Conservation (phyloP, 1,140 invertebrate species). For the Sinonovacula constricta region DNA sequence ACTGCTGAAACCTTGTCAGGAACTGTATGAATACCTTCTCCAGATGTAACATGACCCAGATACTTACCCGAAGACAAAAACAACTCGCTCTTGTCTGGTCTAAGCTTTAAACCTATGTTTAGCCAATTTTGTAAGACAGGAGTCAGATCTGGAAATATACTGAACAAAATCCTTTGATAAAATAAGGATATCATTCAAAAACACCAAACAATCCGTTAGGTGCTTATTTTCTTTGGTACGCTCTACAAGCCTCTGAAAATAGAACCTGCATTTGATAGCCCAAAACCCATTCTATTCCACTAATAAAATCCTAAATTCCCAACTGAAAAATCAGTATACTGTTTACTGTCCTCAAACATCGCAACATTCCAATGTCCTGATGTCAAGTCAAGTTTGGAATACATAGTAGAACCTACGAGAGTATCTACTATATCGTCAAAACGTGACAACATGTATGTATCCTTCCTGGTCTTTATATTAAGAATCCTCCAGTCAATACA, state of each 20-base stretch:
- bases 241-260: not conserved
- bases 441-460: conserved; percentile 2
- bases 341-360: not conserved
- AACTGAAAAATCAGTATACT: too few species aligned
- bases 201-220: too few species aligned
- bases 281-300: conserved; percentile 28
- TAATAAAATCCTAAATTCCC: conserved; percentile 33
- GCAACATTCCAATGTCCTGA: conserved; percentile 15
- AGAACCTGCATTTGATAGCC: not conserved
- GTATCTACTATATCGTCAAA: too few species aligned
- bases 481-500: conserved; percentile 16
- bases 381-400: conserved; percentile 14
- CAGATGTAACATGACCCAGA: not conserved
- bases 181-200: too few species aligned
- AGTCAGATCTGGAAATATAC: too few species aligned
- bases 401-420: too few species aligned
- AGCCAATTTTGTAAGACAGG: not conserved
- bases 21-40: too few species aligned
- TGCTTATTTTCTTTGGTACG: not conserved
- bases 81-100: conserved; percentile 14
- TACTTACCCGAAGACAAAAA: not conserved
- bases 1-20: too few species aligned
- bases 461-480: not conserved
- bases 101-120: not conserved
- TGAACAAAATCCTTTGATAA: too few species aligned